Evolutionary conservation across 2,113 vertebrate species (phyloP).

Genomic region (Xiphias gladius): DNA sequence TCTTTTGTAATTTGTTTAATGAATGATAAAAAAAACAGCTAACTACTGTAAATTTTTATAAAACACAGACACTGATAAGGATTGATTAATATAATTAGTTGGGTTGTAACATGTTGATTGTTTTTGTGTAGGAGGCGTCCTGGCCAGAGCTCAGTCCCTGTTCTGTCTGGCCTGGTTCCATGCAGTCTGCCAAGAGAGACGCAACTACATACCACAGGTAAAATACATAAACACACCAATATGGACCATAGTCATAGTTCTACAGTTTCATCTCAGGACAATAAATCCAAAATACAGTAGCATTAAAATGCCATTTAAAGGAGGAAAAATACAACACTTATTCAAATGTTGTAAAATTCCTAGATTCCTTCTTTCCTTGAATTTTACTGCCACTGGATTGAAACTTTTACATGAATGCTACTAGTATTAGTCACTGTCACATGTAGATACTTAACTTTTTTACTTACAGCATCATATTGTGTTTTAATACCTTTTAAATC

Average conservation of each 20-base stretch:
- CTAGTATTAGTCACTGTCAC: neutral
- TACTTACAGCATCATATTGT: neutral
- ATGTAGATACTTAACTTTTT: no score
- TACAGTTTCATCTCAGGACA: neutral
- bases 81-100: neutral
- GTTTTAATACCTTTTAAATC: neutral
- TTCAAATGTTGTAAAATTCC: neutral
- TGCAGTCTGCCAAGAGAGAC: slow-evolving; percentile 96
- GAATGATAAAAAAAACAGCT: neutral
- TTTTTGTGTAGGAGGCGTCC: slow-evolving; percentile 81
- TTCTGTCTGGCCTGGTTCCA: slow-evolving; percentile 99
- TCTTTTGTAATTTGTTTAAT: slow-evolving; percentile 1
- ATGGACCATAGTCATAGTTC: neutral
- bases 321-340: neutral
- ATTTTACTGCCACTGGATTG: neutral
- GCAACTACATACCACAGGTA: slow-evolving; percentile 98
- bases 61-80: neutral
- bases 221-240: slow-evolving; percentile 32
- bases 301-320: neutral
- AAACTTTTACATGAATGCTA: neutral
- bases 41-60: neutral
- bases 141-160: slow-evolving; percentile 90
- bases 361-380: neutral
- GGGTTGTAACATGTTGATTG: slow-evolving; percentile 33
- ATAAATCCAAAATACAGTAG: neutral